Evolutionary conservation across 2,888 invertebrate species (phyloP).

Genomic region (Lasioglossum figueresi): DNA sequence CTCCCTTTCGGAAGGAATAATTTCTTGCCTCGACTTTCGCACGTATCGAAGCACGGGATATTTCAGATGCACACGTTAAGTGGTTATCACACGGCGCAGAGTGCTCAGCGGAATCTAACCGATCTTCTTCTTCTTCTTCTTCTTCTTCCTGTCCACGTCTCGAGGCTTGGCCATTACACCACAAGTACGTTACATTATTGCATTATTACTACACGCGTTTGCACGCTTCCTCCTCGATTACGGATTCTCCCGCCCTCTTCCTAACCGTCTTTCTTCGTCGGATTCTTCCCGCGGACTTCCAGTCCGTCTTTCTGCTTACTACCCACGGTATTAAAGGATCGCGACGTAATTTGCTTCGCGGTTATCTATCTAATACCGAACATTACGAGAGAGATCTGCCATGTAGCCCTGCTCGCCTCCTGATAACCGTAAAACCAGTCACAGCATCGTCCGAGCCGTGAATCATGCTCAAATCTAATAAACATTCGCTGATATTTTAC

Average conservation of each 20-base stretch:
- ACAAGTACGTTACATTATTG: constrained; percentile 47
- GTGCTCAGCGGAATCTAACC: neutral
- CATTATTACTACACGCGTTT: constrained; percentile 49
- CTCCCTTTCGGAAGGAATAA: neutral
- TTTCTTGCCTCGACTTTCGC: neutral
- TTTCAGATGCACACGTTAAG: constrained; percentile 1
- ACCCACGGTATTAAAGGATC: constrained; percentile 31
- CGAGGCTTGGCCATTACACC: constrained; percentile 18
- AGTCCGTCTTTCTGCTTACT: constrained; percentile 23
- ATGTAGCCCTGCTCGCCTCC: constrained; percentile 3
- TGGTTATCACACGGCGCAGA: neutral
- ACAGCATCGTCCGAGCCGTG: neutral
- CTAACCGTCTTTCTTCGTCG: constrained; percentile 27
- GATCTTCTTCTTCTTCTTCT: constrained; percentile 16
- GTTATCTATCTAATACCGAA: constrained; percentile 44
- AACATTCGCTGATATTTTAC: neutral
- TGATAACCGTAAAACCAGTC: constrained; percentile 1
- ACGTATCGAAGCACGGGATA: neutral
- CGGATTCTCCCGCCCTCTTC: constrained; percentile 32
- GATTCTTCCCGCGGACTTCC: constrained; percentile 34
- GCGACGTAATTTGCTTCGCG: constrained; percentile 45
- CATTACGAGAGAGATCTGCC: constrained; percentile 22
- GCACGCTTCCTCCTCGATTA: constrained; percentile 54
- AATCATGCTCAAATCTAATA: neutral
- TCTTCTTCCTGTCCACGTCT: constrained; percentile 20